phyloP scores from a whole-genome alignment of 2,888 invertebrate genomes.

The Acheta domesticus region DNA sequence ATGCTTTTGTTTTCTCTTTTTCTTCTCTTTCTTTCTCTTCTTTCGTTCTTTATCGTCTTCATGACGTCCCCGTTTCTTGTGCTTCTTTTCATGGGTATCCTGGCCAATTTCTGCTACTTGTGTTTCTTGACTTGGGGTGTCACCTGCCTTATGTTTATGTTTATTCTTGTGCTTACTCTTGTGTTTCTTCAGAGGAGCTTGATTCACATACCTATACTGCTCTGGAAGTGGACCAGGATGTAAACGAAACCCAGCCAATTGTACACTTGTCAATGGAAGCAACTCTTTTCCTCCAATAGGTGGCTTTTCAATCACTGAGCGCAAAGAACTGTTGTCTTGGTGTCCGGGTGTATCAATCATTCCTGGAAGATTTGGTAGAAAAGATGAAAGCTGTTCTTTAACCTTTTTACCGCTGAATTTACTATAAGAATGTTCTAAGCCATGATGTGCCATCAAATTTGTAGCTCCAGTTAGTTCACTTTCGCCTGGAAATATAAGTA shows the following conservation, averaged over 20 bases:
- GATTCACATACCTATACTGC: slow-evolving; percentile 89
- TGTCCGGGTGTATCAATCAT: slow-evolving; percentile 88
- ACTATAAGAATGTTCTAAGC: slow-evolving; percentile 93
- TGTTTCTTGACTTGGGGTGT: slow-evolving; percentile 70
- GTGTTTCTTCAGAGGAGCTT: slow-evolving; percentile 87
- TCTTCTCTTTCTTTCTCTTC: slow-evolving; percentile 93
- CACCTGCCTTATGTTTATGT: slow-evolving; percentile 87
- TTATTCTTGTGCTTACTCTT: slow-evolving; percentile 90
- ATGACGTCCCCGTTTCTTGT: slow-evolving; percentile 89
- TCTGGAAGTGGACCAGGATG: slow-evolving; percentile 95
- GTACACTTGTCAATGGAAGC: slow-evolving; percentile 77
- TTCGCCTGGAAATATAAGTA: slow-evolving; percentile 59
- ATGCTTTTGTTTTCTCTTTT: slow-evolving; percentile 90
- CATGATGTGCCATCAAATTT: slow-evolving; percentile 95
- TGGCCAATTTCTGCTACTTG: slow-evolving; percentile 55
- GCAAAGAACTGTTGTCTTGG: slow-evolving; percentile 75
- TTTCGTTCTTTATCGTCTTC: slow-evolving; percentile 92
- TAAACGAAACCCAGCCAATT: slow-evolving; percentile 87
- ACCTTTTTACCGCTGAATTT: slow-evolving; percentile 96
- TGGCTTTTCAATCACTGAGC: slow-evolving; percentile 93
- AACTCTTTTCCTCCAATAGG: slow-evolving; percentile 90
- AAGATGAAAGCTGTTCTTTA: slow-evolving; percentile 91
- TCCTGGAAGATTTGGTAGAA: slow-evolving; percentile 91
- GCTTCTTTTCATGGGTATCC: slow-evolving; percentile 90
- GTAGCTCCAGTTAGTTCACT: slow-evolving; percentile 93